phyloP scores from a whole-genome alignment of 2,888 invertebrate species.

The Nasonia oneida region DNA sequence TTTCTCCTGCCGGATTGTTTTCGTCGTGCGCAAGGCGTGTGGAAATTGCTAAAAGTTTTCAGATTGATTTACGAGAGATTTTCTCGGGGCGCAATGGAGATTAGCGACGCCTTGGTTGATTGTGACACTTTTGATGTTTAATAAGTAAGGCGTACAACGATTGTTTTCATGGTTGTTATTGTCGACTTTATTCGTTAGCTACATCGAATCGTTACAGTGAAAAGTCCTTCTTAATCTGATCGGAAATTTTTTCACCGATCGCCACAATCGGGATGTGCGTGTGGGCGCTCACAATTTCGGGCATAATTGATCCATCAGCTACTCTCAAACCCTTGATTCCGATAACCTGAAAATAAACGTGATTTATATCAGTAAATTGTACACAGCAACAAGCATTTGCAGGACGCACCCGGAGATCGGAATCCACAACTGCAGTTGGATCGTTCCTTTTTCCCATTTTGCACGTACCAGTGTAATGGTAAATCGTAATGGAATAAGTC shows the following conservation, averaged over 20 bases:
- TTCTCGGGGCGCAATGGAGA: not conserved
- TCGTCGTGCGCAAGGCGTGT: not conserved
- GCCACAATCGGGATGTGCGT: constrained; percentile 15
- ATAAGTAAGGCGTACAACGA: too few species aligned
- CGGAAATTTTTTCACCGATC: constrained; percentile 29
- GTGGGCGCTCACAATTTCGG: constrained; percentile 66
- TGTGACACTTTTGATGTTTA: too few species aligned
- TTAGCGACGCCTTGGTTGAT: too few species aligned
- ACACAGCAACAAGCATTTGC: too few species aligned
- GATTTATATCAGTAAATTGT: not conserved
- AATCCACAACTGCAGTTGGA: constrained; percentile 84
- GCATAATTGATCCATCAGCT: constrained; percentile 83
- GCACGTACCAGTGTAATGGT: constrained; percentile 84
- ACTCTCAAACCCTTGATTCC: constrained; percentile 81
- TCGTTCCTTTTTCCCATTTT: constrained; percentile 84
- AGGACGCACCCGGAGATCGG: constrained; percentile 79
- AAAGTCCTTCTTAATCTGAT: not conserved
- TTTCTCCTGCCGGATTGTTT: not conserved
- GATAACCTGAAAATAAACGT: constrained; percentile 12
- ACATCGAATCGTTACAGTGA: not conserved
- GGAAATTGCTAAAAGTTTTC: not conserved
- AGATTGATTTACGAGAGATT: constrained; percentile 8
- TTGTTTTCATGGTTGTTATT: too few species aligned
- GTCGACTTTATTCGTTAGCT: too few species aligned
- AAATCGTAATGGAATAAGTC: constrained; percentile 85